These are phyloP conservation scores for Desmophyllum pertusum DNA, from an alignment of 92 coral and sea anemone genomes.

Conservation along the genomic window DNA sequence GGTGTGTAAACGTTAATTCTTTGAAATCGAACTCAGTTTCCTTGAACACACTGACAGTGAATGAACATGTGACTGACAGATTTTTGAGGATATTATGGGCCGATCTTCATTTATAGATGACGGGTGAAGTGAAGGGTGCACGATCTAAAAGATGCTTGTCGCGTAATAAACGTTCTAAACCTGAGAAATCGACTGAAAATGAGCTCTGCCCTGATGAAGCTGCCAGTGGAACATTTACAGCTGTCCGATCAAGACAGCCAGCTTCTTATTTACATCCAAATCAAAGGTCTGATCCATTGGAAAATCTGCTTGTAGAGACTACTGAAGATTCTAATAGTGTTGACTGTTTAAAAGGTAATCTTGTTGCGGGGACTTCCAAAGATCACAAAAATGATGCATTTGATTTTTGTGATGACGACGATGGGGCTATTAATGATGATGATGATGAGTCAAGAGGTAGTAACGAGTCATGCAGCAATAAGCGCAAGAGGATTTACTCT, in stretches of 20 bases:
- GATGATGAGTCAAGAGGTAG: neutral
- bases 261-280: neutral
- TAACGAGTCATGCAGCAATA: neutral
- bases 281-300: slow-evolving; percentile 1
- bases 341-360: neutral
- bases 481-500: slow-evolving; percentile 40
- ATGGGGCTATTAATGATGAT: neutral
- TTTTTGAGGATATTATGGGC: slow-evolving; percentile 11
- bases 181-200: neutral
- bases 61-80: neutral
- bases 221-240: slow-evolving; percentile 3
- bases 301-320: neutral
- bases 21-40: neutral
- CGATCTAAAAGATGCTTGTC: slow-evolving; percentile 44
- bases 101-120: slow-evolving; percentile 15
- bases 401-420: slow-evolving; percentile 11
- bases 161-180: slow-evolving; percentile 36
- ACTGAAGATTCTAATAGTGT: neutral
- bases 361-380: neutral
- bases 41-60: neutral
- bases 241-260: slow-evolving; percentile 4
- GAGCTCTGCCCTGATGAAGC: neutral
- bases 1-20: neutral
- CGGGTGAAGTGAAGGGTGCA: slow-evolving; percentile 35
- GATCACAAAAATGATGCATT: slow-evolving; percentile 9